A percentile compares a stretch with the other conserved stretches of the same genome.
Conservation (phyloP, 2,797 vertebrate species). For the Onychomys arenicola region DNA sequence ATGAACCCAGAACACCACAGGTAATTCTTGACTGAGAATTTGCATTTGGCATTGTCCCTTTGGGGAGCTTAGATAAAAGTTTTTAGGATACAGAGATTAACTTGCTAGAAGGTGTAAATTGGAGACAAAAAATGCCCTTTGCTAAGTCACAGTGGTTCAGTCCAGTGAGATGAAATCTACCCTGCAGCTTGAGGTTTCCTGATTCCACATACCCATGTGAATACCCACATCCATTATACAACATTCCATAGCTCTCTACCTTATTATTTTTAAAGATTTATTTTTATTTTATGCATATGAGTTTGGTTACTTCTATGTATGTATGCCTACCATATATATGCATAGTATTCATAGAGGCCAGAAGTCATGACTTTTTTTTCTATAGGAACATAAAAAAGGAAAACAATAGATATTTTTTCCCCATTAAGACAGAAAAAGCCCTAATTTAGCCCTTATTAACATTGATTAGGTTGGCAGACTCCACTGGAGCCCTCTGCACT, state of each 20-base stretch:
- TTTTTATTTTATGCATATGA: not conserved
- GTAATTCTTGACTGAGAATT: no score
- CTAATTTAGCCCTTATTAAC: not conserved
- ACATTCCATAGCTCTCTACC: not conserved
- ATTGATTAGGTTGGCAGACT: not conserved
- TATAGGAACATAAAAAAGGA: not conserved
- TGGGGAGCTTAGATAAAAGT: no score
- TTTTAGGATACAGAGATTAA: no score
- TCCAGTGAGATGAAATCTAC: no score
- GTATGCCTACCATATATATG: not conserved
- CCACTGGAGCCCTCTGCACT: slow-evolving; percentile 5
- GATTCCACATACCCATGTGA: no score
- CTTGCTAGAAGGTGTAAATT: no score
- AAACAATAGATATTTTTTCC: not conserved
- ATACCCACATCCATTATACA: no score
- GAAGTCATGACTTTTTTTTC: not conserved
- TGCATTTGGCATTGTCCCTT: no score
- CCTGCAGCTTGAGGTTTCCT: no score
- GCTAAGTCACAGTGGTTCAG: no score
- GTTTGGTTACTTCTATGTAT: not conserved
- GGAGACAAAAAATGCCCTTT: no score
- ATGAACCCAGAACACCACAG: no score
- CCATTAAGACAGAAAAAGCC: slow-evolving; percentile 38
- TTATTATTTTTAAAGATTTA: not conserved
- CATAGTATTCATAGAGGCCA: not conserved